Base-by-base conservation (phyloP, 2,888 invertebrate species). In the Polymixis lichenea region DNA sequence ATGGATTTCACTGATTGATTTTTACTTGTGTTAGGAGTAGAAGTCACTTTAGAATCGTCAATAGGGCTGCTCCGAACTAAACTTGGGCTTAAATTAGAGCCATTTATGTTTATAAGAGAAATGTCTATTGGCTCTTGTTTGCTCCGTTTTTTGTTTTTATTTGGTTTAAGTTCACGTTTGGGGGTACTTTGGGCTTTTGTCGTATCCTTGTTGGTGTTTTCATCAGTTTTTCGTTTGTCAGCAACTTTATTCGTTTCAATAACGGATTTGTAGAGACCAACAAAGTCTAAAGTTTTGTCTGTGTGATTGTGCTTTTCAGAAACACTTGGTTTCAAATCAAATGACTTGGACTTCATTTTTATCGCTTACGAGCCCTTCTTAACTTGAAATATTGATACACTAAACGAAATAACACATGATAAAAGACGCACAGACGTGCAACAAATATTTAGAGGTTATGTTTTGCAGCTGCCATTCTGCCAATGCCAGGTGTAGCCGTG, bases 331-430 rank as follows among this genome's bases (percentile, higher is more conserved):
- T 88, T 87, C 1, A 89, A 74, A 77, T 92, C 88, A 77, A 91
- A 88, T 51, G 92, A 91, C 82, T 93, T 94, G 0, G 94, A 92
- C 85, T 94, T 94, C 94, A 93, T 94, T 80, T 79, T 87, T 69
- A 64, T 82, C n/a, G n/a, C 28, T 61, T 75, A 74, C 43, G 58
- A 74, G 74, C 51, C 74, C 73, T 80, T 32, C 75, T 61, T 85
- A 71, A 70, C 55, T 75, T 49, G 70, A 75, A 69, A 68, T 64
- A 77, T 75, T 75, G 75, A 75, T 73, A 69, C 79, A 43, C 67
- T 72, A 72, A 77, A 66, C 71, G 43, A 74, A 77, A 77, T 65
- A 85, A 77, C 86, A 80, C 87, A 88, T 89, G 79, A 83, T 84
- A 82, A n/a, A 38, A 51, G 9, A 51, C 28, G 17, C 49, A 46